phyloP scores from a whole-genome alignment of 2,113 vertebrate genomes.

The Varanus komodoensis region DNA sequence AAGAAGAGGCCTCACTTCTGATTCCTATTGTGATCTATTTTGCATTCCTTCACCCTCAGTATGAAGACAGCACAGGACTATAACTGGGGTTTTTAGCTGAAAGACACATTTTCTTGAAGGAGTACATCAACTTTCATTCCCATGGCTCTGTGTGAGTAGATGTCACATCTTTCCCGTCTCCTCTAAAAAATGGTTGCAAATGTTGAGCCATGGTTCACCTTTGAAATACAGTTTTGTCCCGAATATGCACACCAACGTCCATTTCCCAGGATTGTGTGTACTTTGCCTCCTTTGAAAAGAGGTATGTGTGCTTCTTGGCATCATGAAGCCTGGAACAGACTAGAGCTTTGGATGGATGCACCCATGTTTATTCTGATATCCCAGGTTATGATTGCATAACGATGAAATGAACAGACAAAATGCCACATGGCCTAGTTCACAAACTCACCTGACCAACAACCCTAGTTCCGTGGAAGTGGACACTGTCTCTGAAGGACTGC shows the following conservation, averaged over 20 bases:
- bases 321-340: background rate
- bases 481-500: background rate
- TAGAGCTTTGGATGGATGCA: background rate
- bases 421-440: background rate
- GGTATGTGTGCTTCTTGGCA: background rate
- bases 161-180: background rate
- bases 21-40: background rate
- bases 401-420: background rate
- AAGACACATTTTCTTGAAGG: background rate
- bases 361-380: background rate
- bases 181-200: background rate
- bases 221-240: background rate
- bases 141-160: background rate
- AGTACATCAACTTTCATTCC: background rate
- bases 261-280: background rate
- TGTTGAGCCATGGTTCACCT: background rate
- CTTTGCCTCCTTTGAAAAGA: background rate
- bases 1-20: background rate
- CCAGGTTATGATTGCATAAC: background rate
- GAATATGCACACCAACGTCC: background rate
- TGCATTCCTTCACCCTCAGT: background rate
- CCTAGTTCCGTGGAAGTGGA: background rate
- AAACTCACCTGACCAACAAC: background rate
- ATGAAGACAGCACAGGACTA: background rate
- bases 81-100: background rate